Evolutionary conservation across 2,888 invertebrate genomes (phyloP).

Genomic region (Dicyrtoma fusca): DNA sequence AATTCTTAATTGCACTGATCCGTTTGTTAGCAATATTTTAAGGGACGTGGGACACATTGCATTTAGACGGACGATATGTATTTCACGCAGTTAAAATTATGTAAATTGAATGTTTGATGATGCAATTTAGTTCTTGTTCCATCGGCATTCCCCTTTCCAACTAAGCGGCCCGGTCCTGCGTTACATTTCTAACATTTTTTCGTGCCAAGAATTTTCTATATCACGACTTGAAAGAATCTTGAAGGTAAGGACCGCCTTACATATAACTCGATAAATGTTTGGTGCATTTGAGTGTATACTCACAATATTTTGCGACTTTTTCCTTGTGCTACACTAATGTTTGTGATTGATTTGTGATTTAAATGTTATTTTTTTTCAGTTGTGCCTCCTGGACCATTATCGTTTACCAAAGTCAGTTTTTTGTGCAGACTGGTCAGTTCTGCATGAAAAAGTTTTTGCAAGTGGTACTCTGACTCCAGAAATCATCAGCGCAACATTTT

Average conservation of each 20-base stretch:
- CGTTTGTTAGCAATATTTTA: too few relatives aligned
- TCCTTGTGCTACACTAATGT: background rate
- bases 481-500: background rate
- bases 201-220: slow-evolving; percentile 42
- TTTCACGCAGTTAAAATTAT: too few relatives aligned
- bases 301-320: background rate
- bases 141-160: slow-evolving; percentile 31
- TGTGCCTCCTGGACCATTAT: slow-evolving; percentile 51
- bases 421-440: slow-evolving; percentile 18
- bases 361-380: slow-evolving; percentile 30
- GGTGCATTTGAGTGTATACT: background rate
- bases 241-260: slow-evolving; percentile 24
- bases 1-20: too few relatives aligned
- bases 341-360: background rate
- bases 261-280: background rate
- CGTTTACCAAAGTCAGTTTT: slow-evolving; percentile 42
- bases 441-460: background rate
- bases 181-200: slow-evolving; percentile 38
- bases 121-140: slow-evolving; percentile 45
- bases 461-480: background rate
- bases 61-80: too few relatives aligned
- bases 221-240: slow-evolving; percentile 37
- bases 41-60: too few relatives aligned
- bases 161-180: slow-evolving; percentile 44
- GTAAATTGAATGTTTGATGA: too few relatives aligned